Evolutionary conservation across 2,113 vertebrate species (phyloP).

Genomic region (Capreolus pygargus): DNA sequence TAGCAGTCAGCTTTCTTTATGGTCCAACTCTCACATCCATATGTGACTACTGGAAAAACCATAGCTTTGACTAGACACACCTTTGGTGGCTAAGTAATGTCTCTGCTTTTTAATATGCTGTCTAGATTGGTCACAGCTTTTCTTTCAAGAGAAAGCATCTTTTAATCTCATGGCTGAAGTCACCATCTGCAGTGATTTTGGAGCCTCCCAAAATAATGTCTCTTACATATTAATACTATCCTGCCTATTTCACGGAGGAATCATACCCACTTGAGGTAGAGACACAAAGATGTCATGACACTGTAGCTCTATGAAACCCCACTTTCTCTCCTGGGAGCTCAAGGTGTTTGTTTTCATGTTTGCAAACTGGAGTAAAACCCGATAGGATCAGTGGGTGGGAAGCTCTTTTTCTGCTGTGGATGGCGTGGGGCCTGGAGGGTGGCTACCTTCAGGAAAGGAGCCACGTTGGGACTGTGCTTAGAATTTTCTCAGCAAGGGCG

Average conservation of each 20-base stretch:
- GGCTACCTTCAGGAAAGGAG: neutral
- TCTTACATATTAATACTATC: neutral
- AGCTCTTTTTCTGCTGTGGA: neutral
- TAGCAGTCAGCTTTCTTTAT: neutral
- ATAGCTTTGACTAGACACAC: neutral
- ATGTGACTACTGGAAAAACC: neutral
- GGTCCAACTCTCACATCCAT: neutral
- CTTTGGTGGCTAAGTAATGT: neutral
- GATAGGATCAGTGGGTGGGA: neutral
- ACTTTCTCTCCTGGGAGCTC: fast-evolving
- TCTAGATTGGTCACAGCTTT: neutral
- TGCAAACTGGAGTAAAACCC: neutral
- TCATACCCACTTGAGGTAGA: neutral
- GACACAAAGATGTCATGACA: neutral
- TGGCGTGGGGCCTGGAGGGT: neutral
- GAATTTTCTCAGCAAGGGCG: conserved; percentile 3
- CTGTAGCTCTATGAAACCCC: too few relatives aligned
- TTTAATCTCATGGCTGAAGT: neutral
- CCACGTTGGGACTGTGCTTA: neutral
- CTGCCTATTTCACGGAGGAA: neutral
- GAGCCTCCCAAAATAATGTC: neutral
- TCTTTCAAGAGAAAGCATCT: neutral
- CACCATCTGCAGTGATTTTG: neutral
- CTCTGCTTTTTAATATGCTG: neutral
- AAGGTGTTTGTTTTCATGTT: neutral